Conservation (phyloP, 2,113 vertebrate species). For the Salvelinus namaycush region DNA sequence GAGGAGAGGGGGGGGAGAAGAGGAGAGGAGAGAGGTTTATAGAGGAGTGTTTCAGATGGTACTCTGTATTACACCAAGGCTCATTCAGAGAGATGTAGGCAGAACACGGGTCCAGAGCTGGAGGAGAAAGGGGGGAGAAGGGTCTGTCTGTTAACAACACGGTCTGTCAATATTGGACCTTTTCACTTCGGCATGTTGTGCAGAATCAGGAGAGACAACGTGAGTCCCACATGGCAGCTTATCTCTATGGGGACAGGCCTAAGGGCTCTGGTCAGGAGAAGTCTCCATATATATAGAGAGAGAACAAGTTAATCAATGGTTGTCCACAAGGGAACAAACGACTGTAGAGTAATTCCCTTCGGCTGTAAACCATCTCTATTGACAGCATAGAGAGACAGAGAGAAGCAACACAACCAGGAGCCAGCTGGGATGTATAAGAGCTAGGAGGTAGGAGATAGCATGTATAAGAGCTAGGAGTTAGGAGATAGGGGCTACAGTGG, state of each 20-base stretch:
- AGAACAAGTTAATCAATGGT: conserved; percentile 31
- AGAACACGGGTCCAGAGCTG: conserved; percentile 89
- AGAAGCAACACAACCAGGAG: too few relatives aligned
- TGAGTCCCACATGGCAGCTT: neutral
- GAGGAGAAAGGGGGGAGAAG: neutral
- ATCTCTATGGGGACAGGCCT: conserved; percentile 1
- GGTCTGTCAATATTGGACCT: conserved; percentile 33
- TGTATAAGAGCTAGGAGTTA: too few relatives aligned
- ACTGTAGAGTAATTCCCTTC: conserved; percentile 23
- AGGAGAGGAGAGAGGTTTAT: neutral
- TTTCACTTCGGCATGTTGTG: conserved; percentile 20
- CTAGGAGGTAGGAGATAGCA: too few relatives aligned
- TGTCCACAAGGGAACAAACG: conserved; percentile 24
- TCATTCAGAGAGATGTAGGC: conserved; percentile 96
- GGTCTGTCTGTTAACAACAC: conserved; percentile 3
- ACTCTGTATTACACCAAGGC: conserved; percentile 93
- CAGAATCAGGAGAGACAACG: conserved; percentile 43
- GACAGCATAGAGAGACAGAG: neutral
- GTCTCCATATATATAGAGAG: neutral
- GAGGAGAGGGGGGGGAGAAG: neutral
- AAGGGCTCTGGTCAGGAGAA: too few relatives aligned
- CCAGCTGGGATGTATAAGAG: too few relatives aligned
- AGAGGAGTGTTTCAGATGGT: conserved; percentile 79
- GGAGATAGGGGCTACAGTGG: too few relatives aligned
- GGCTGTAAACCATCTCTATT: conserved; percentile 25